Percentiles rank a stretch among this genome's conserved stretches.
Evolutionary conservation across 2,113 vertebrate species (phyloP).

Genomic region (Ondatra zibethicus): DNA sequence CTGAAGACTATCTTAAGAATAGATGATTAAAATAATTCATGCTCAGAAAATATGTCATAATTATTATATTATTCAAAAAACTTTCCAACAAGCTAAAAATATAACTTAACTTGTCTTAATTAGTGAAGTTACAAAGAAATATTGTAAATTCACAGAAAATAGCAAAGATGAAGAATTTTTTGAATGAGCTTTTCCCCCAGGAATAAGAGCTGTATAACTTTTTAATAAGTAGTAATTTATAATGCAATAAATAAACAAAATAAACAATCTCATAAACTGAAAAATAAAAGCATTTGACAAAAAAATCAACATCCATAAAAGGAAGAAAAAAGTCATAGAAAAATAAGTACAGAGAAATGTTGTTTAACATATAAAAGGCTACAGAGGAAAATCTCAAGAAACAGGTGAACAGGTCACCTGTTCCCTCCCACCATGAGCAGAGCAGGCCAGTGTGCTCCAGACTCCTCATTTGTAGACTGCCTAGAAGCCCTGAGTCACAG

Average conservation of each 20-base stretch:
- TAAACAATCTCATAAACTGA: neutral
- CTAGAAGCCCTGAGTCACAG: neutral
- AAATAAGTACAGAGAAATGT: neutral
- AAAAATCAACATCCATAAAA: neutral
- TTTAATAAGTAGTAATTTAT: neutral
- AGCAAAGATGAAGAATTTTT: too few species aligned
- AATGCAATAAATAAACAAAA: neutral
- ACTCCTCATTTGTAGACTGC: too few species aligned
- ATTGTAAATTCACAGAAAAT: neutral
- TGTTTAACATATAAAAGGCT: neutral
- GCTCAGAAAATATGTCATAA: neutral
- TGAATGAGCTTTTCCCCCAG: neutral
- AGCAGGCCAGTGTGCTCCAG: neutral
- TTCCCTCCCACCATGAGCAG: neutral
- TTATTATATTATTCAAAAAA: neutral
- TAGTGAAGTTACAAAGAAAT: constrained; percentile 10
- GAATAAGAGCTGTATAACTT: neutral
- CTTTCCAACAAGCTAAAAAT: neutral
- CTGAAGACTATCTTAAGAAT: neutral
- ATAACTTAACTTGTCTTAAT: neutral
- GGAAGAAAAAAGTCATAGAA: neutral
- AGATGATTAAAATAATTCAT: neutral
- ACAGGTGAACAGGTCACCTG: neutral
- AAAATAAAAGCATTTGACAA: neutral
- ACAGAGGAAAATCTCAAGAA: neutral